Evolutionary conservation across 2,113 vertebrate genomes (phyloP), one percentile per base, ranked within the genome.

Genomic region (Hyaena hyaena): DNA sequence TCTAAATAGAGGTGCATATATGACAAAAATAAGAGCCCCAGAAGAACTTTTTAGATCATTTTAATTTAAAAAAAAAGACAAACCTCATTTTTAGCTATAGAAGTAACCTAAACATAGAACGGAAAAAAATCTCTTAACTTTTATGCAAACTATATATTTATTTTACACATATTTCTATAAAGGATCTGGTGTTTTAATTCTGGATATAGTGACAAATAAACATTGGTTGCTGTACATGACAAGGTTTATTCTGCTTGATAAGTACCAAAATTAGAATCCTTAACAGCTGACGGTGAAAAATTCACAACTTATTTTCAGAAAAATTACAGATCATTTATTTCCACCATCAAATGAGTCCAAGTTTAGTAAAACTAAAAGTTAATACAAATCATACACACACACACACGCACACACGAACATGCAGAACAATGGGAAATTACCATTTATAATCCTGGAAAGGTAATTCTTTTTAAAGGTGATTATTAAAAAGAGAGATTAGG

Each of bases 211-310:
- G 43, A 90, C 65, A 80, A 73, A 43, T 73, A 55, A 53, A 86
- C 63, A 86, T 7, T 58, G 21, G 45, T 39, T 92, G 61, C 26
- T 66, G 2, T 39, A 48, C 17, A 77, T 69, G 11, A 58, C 55
- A 79, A 92, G 14, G 43, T 69, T 85, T 80, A 93, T 80, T 93
- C 53, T 71, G 11, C 68, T 95, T 89, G 28, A 65, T 83, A 65
- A 73, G 45, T 89, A 71, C 1, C 23, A 89, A 80, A 89, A 93
- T 92, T 69, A 88, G 77, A 95, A 89, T 84, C 88, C 53, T 73
- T 85, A 69, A 71, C 31, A 95, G 43, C 28, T 39, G 53, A 85
- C 43, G 39, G 23, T 93, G 26, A 89, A 92, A 95, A 61, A n/a
- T 53, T n/a, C 31, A 81, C 33, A 93, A 66, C 55, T 63, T 7